These are phyloP conservation scores for Phymatocera aterrima DNA, from an alignment of 2,888 invertebrate species.

Conservation along the genomic window DNA sequence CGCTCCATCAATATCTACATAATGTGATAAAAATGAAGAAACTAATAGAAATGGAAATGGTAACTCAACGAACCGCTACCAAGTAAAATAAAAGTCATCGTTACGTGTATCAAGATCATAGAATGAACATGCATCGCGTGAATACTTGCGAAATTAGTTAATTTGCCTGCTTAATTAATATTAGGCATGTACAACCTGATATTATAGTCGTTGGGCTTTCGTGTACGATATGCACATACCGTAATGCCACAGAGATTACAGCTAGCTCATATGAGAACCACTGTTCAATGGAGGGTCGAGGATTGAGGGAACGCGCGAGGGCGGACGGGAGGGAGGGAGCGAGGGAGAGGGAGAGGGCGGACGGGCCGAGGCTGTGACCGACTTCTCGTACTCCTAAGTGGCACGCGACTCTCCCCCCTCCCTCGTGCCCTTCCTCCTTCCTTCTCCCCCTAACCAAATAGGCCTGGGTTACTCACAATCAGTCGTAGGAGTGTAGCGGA, in stretches of 20 bases:
- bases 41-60: too few species aligned
- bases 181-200: too few species aligned
- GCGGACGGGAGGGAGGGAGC: constrained; percentile 59
- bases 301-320: constrained; percentile 40
- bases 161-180: too few species aligned
- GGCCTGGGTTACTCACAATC: constrained; percentile 44
- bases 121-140: too few species aligned
- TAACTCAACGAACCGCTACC: too few species aligned
- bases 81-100: too few species aligned
- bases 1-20: too few species aligned
- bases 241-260: neutral
- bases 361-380: constrained; percentile 74
- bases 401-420: constrained; percentile 70
- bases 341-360: constrained; percentile 53
- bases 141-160: too few species aligned
- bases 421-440: constrained; percentile 46
- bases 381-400: constrained; percentile 72
- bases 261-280: constrained; percentile 11
- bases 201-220: too few species aligned
- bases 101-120: too few species aligned
- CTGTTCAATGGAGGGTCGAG: constrained; percentile 12
- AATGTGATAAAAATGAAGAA: too few species aligned
- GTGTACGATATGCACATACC: neutral
- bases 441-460: constrained; percentile 23
- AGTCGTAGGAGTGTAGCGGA: constrained; percentile 22